Percentiles rank a stretch among this genome's conserved stretches.
phyloP scores from a whole-genome alignment of 2,113 vertebrate genomes.

The Noctilio leporinus region DNA sequence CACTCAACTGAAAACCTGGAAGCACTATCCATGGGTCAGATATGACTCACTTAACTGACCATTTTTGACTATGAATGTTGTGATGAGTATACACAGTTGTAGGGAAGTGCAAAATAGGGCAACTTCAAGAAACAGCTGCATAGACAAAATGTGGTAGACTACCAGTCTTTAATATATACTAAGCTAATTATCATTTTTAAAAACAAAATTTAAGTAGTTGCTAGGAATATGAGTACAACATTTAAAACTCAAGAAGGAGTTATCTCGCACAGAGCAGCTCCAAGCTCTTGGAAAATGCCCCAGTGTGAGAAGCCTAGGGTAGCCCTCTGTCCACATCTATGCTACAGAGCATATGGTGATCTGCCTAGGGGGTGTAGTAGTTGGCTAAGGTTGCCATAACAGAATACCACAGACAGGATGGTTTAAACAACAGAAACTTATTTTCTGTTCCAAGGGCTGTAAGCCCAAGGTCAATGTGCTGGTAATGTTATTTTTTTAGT shows the following conservation, averaged over 20 bases:
- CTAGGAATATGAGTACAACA: not conserved
- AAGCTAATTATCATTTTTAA: not conserved
- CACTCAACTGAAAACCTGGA: not conserved
- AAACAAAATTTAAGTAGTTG: not conserved
- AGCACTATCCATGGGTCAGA: not conserved
- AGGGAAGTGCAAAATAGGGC: too few relatives aligned
- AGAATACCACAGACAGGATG: too few relatives aligned
- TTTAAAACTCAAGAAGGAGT: not conserved
- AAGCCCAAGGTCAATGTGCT: not conserved
- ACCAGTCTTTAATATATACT: not conserved
- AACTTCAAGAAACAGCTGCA: not conserved
- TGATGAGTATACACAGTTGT: not conserved
- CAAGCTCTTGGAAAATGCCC: not conserved
- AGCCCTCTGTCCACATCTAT: rapidly evolving
- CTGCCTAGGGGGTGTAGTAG: not conserved
- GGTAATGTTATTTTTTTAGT: not conserved
- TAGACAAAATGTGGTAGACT: not conserved
- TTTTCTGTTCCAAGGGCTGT: not conserved
- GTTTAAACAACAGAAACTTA: not conserved
- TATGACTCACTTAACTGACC: not conserved
- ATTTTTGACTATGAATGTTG: not conserved
- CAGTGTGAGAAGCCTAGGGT: not conserved
- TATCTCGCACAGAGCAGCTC: not conserved
- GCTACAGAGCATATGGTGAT: not conserved
- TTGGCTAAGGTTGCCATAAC: too few relatives aligned